These are phyloP conservation scores for Chloroceryle inda DNA, from an alignment of 2,797 vertebrate species.

Conservation along the genomic window DNA sequence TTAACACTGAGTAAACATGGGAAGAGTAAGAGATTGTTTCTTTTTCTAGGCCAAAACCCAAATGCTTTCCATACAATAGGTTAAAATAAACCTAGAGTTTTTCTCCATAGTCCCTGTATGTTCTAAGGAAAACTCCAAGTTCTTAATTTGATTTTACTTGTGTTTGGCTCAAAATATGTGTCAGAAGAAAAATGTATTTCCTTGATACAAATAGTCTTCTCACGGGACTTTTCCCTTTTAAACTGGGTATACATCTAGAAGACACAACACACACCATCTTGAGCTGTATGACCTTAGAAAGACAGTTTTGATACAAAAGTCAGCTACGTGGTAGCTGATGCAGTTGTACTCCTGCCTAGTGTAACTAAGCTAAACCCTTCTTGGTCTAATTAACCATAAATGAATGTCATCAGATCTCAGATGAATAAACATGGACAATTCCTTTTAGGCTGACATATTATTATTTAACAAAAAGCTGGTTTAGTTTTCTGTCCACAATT, in stretches of 20 bases:
- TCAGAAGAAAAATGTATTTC: not conserved
- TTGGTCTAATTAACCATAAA: not conserved
- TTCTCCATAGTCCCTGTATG: not conserved
- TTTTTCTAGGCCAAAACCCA: not conserved
- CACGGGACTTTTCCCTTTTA: not conserved
- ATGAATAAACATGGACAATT: not conserved
- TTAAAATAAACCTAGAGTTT: conserved; percentile 12
- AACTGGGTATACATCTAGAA: not conserved
- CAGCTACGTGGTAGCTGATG: not conserved
- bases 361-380: not conserved
- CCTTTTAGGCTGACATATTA: not conserved
- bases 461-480: not conserved
- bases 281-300: not conserved
- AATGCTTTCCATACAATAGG: not conserved
- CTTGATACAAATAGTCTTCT: not conserved
- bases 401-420: not conserved
- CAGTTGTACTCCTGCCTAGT: not conserved
- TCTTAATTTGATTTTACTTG: not conserved
- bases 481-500: not conserved
- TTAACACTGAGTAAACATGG: not conserved
- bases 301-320: not conserved
- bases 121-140: not conserved
- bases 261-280: not conserved
- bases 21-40: not conserved
- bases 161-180: not conserved